These are phyloP conservation scores for Rhinatrema bivittatum DNA, from an alignment of 2,797 vertebrate genomes.

Conservation along the genomic window DNA sequence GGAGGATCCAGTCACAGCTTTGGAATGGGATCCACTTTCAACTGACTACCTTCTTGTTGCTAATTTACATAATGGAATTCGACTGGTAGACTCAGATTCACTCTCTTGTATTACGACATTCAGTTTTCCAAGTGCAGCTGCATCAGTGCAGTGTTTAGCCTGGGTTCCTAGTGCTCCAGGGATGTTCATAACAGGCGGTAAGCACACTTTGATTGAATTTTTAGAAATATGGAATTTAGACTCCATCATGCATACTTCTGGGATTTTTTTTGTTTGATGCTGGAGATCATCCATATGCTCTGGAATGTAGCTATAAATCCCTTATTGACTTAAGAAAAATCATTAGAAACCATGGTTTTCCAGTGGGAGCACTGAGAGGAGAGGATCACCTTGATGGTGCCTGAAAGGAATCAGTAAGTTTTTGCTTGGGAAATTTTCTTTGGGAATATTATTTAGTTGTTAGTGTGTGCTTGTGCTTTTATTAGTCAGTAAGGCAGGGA, in stretches of 20 bases:
- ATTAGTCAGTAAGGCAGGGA: too few relatives aligned
- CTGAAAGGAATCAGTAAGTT: too few relatives aligned
- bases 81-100: constrained; percentile 85
- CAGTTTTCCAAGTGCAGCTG: constrained; percentile 77
- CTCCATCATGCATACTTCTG: not conserved
- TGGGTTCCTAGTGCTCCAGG: constrained; percentile 93
- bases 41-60: constrained; percentile 89
- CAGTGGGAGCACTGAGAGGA: too few relatives aligned
- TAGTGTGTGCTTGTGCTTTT: too few relatives aligned
- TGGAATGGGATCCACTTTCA: constrained; percentile 94
- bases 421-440: too few relatives aligned
- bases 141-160: constrained; percentile 89
- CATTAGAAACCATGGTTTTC: too few relatives aligned
- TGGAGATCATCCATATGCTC: not conserved
- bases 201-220: constrained; percentile 5
- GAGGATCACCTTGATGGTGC: too few relatives aligned
- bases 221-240: not conserved
- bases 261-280: not conserved
- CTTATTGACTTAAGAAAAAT: too few relatives aligned
- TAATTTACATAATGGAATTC: constrained; percentile 85
- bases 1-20: constrained; percentile 85
- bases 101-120: constrained; percentile 80
- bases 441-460: too few relatives aligned
- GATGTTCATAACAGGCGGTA: constrained; percentile 97
- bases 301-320: too few relatives aligned